Evolutionary conservation across 2,797 vertebrate genomes (phyloP).

Genomic region (Vipera latastei): DNA sequence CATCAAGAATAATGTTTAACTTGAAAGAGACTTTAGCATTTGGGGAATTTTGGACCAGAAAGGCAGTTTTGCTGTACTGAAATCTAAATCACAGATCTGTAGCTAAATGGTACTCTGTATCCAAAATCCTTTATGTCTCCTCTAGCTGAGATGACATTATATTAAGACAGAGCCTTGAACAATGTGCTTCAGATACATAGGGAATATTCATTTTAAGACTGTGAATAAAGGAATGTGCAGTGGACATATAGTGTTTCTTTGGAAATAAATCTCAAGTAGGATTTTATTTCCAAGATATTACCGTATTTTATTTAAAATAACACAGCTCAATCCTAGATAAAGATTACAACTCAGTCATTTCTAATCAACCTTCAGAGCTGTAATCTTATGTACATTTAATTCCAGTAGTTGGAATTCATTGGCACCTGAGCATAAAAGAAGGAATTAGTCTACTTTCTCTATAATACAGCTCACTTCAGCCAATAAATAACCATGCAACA

Average conservation of each 20-base stretch:
- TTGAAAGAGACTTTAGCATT: not conserved
- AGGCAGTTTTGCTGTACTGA: not conserved
- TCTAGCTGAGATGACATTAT: not conserved
- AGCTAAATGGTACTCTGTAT: not conserved
- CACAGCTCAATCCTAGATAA: not conserved
- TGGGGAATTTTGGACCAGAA: not conserved
- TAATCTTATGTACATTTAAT: not conserved
- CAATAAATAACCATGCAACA: constrained; percentile 14
- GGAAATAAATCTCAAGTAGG: not conserved
- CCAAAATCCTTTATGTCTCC: not conserved
- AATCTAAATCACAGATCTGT: not conserved
- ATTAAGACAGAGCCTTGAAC: not conserved
- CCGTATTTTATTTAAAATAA: not conserved
- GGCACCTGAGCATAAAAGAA: not conserved
- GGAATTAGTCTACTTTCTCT: not conserved
- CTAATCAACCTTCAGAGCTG: not conserved
- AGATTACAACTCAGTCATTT: not conserved
- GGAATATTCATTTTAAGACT: not conserved
- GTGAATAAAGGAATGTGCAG: not conserved
- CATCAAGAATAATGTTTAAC: not conserved
- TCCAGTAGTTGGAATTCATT: not conserved
- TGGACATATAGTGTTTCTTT: not conserved
- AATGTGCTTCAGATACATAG: not conserved
- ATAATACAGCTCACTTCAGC: constrained; percentile 10
- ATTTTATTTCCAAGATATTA: not conserved